phyloP scores from a whole-genome alignment of 2,797 vertebrate genomes.

The Gymnocypris eckloni region DNA sequence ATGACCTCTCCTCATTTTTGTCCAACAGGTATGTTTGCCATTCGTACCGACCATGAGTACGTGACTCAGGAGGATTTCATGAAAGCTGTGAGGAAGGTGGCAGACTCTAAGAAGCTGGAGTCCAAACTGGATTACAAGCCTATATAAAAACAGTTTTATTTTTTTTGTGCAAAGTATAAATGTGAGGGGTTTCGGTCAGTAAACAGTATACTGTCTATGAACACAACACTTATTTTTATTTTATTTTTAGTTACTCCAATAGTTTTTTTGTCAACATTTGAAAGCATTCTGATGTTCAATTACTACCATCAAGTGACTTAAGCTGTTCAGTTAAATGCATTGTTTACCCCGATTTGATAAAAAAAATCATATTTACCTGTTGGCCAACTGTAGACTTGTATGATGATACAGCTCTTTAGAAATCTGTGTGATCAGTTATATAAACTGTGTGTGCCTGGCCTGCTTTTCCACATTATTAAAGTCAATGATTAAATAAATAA shows the following conservation, averaged over 20 bases:
- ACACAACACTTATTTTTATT: background rate
- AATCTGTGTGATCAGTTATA: slow-evolving; percentile 15
- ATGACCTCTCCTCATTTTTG: background rate
- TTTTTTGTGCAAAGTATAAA: slow-evolving; percentile 23
- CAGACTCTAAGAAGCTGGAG: slow-evolving; percentile 96
- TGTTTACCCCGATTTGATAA: slow-evolving; percentile 24
- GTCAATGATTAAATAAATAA: slow-evolving; percentile 23
- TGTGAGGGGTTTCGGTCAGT: slow-evolving; percentile 4
- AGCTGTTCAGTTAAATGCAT: slow-evolving; percentile 37
- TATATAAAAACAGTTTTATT: slow-evolving; percentile 76
- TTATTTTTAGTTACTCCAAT: slow-evolving; percentile 24
- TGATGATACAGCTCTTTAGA: slow-evolving; percentile 21
- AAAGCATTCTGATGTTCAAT: slow-evolving; percentile 37
- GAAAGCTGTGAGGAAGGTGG: slow-evolving; percentile 97
- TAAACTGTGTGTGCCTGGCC: slow-evolving; percentile 51
- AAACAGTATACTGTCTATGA: background rate
- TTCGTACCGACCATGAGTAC: slow-evolving; percentile 93
- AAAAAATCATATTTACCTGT: slow-evolving; percentile 12
- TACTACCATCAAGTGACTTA: slow-evolving; percentile 44
- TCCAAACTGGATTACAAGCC: slow-evolving; percentile 99
- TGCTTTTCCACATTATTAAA: slow-evolving; percentile 42
- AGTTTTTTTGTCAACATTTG: slow-evolving; percentile 13
- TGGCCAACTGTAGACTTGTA: background rate
- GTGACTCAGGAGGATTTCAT: slow-evolving; percentile 98
- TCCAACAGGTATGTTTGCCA: slow-evolving; percentile 91